Conservation (phyloP, 2,797 vertebrate species). For the Phylloscopus collybita region DNA sequence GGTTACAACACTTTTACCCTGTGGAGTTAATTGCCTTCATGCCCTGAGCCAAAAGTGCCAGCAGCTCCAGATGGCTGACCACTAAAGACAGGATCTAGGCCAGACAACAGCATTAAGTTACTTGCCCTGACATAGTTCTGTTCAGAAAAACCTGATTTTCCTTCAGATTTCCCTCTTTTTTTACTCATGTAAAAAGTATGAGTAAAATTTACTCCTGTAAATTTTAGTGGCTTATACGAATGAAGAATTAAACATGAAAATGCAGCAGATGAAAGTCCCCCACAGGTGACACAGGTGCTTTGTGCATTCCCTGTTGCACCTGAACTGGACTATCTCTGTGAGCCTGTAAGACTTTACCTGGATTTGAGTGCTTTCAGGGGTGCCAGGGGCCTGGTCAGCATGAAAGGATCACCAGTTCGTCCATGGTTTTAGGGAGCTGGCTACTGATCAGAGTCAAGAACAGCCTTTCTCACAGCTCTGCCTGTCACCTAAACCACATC, state of each 20-base stretch:
- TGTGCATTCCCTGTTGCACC: neutral
- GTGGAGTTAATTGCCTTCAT: constrained; percentile 1
- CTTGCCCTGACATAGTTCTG: neutral
- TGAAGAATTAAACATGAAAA: neutral
- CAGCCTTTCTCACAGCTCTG: neutral
- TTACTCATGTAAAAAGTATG: neutral
- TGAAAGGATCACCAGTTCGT: neutral
- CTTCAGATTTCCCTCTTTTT: neutral
- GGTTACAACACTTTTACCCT: neutral
- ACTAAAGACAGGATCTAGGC: neutral
- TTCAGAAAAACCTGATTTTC: neutral
- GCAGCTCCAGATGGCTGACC: constrained; percentile 19
- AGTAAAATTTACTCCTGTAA: neutral
- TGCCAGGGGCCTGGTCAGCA: neutral
- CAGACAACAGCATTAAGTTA: neutral
- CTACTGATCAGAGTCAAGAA: neutral
- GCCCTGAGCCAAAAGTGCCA: neutral
- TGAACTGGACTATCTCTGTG: neutral
- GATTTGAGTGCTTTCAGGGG: neutral
- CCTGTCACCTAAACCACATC: neutral
- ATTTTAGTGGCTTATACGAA: neutral
- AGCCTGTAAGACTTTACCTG: neutral
- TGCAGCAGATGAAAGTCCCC: neutral
- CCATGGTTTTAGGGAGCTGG: neutral
- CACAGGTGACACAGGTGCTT: neutral